A percentile compares a stretch with the other conserved stretches of the same genome.
Evolutionary conservation across 2,888 invertebrate genomes (phyloP).

Genomic region (Lampropteryx suffumata): DNA sequence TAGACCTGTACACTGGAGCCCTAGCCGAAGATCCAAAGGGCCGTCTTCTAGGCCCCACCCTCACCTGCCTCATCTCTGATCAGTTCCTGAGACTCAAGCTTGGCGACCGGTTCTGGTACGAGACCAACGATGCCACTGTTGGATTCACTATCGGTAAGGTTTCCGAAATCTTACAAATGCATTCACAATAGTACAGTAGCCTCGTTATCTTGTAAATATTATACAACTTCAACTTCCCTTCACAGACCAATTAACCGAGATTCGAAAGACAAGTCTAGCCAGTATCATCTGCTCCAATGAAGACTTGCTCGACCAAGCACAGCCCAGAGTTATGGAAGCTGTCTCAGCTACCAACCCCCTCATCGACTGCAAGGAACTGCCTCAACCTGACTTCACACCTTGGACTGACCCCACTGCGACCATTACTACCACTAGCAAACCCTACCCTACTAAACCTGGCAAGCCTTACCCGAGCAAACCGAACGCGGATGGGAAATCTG

Average conservation of each 20-base stretch:
- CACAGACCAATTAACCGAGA: conserved; percentile 89
- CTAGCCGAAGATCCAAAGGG: conserved; percentile 90
- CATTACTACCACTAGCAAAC: conserved; percentile 2
- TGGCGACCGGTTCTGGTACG: conserved; percentile 96
- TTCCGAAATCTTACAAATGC: no score
- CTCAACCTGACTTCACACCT: conserved; percentile 77
- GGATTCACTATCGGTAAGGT: conserved; percentile 86
- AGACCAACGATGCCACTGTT: conserved; percentile 85
- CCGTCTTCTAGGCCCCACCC: conserved; percentile 91
- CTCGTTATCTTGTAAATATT: no score
- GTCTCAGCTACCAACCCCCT: conserved; percentile 82
- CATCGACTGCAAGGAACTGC: conserved; percentile 85
- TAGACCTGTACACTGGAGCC: conserved; percentile 95
- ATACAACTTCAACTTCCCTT: neutral
- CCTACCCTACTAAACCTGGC: conserved; percentile 7
- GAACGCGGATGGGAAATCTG: neutral
- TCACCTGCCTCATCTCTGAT: conserved; percentile 92
- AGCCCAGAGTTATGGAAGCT: conserved; percentile 87
- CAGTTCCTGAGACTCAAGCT: conserved; percentile 91
- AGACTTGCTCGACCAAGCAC: conserved; percentile 84
- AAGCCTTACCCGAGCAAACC: no score
- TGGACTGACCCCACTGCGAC: conserved; percentile 75
- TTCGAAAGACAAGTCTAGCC: conserved; percentile 89
- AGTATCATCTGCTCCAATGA: conserved; percentile 90
- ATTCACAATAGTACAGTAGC: no score